phyloP scores from a whole-genome alignment of 2,113 vertebrate genomes.

The Microcebus murinus region DNA sequence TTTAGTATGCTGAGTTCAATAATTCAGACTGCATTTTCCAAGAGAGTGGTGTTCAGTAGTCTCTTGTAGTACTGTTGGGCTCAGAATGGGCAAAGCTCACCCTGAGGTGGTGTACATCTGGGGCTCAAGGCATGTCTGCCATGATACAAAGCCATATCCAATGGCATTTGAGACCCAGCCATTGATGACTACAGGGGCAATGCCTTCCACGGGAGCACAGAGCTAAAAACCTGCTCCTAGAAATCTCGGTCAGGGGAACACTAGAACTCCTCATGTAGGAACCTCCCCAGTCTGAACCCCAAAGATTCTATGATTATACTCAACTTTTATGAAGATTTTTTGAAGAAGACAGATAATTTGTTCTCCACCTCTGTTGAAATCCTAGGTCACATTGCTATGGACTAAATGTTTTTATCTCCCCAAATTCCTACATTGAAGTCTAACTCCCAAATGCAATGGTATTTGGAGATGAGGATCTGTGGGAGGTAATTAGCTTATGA shows the following conservation, averaged over 20 bases:
- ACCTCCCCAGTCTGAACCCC: not conserved
- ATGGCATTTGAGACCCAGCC: not conserved
- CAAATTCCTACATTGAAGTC: not conserved
- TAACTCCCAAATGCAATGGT: not conserved
- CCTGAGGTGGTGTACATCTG: too few relatives aligned
- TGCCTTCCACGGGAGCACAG: not conserved
- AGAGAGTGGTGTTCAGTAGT: not conserved
- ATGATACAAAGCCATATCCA: not conserved
- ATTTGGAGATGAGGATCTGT: not conserved
- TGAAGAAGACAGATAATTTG: not conserved
- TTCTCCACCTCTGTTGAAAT: not conserved
- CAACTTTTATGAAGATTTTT: not conserved
- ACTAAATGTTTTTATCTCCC: not conserved
- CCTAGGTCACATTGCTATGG: not conserved
- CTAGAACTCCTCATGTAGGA: not conserved
- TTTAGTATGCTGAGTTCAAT: not conserved
- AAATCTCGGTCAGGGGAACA: not conserved
- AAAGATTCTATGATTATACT: not conserved
- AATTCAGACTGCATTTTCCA: not conserved
- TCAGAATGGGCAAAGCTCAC: not conserved
- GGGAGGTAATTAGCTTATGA: not conserved
- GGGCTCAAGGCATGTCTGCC: not conserved
- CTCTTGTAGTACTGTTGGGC: not conserved
- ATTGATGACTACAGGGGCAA: not conserved
- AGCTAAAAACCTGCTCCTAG: not conserved